A percentile compares a stretch with the other conserved stretches of the same genome.
These are phyloP conservation scores for Megaleporinus macrocephalus DNA, from an alignment of 2,113 vertebrate species.

Conservation along the genomic window DNA sequence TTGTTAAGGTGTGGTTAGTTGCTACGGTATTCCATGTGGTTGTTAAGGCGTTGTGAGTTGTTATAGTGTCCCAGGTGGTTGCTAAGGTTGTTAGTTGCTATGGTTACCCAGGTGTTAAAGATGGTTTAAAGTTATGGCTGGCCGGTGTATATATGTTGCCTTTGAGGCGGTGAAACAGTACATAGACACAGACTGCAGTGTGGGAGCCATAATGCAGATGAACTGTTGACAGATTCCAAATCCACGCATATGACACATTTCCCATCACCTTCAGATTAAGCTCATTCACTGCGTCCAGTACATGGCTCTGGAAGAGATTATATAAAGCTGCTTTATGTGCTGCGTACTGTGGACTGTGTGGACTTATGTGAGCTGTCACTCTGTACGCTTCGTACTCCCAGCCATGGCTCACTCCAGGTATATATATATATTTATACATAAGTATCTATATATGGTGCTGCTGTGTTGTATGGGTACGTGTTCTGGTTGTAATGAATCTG, in stretches of 20 bases:
- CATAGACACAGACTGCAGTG: background rate
- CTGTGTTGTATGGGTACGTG: background rate
- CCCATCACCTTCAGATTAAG: conserved; percentile 42
- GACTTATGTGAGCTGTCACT: background rate
- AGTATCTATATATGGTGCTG: background rate
- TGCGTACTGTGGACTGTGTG: background rate
- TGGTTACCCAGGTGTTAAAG: no score
- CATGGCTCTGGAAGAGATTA: conserved; percentile 37
- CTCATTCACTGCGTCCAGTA: conserved; percentile 13
- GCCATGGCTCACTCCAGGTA: background rate
- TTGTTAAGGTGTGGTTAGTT: no score
- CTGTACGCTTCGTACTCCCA: background rate
- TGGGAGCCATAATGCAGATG: no score
- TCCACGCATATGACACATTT: conserved; percentile 24
- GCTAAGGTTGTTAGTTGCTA: no score
- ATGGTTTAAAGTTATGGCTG: no score
- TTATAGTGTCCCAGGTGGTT: no score
- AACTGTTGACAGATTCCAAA: background rate
- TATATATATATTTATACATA: background rate
- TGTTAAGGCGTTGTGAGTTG: no score
- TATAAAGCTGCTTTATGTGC: conserved; percentile 34
- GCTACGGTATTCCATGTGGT: no score
- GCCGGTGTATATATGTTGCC: no score
- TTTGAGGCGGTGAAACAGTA: background rate
- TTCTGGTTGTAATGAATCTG: no score